These are phyloP conservation scores for Cartodere bifasciata DNA, from an alignment of 2,888 invertebrate genomes.

Conservation along the genomic window DNA sequence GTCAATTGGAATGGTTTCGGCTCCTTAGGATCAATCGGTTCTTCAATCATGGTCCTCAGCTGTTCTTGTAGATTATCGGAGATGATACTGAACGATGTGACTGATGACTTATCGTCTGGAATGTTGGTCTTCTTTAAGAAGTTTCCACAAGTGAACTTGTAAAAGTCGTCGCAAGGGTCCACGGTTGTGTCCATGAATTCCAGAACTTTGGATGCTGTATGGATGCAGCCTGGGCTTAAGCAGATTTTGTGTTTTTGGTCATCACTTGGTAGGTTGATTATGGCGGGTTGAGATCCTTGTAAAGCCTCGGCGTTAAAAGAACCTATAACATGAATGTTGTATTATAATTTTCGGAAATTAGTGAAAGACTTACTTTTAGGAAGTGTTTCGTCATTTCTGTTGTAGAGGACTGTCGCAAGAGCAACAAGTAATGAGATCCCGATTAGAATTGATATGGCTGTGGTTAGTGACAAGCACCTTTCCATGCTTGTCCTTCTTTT, in stretches of 20 bases:
- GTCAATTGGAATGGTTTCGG: slow-evolving; percentile 62
- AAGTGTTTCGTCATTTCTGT: background rate
- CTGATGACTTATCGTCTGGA: slow-evolving; percentile 69
- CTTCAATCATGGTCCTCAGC: slow-evolving; percentile 52
- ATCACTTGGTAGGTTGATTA: slow-evolving; percentile 20
- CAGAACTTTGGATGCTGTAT: slow-evolving; percentile 62
- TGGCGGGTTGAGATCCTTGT: slow-evolving; percentile 11
- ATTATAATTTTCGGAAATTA: background rate
- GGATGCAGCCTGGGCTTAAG: slow-evolving; percentile 63
- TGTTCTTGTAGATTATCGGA: slow-evolving; percentile 64
- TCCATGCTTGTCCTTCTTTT: slow-evolving; percentile 61
- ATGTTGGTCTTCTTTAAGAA: slow-evolving; percentile 60
- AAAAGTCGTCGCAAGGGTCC: slow-evolving; percentile 75
- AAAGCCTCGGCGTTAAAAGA: slow-evolving; percentile 13
- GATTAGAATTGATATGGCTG: slow-evolving; percentile 44
- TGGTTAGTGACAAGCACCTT: slow-evolving; percentile 49
- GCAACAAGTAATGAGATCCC: slow-evolving; percentile 50
- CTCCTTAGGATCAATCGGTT: slow-evolving; percentile 45
- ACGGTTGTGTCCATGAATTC: slow-evolving; percentile 56
- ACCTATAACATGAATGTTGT: slow-evolving; percentile 3
- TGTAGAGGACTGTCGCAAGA: slow-evolving; percentile 42
- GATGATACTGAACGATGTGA: slow-evolving; percentile 64
- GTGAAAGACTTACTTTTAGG: background rate
- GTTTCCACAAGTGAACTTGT: slow-evolving; percentile 65
- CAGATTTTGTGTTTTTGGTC: slow-evolving; percentile 43